A percentile compares a stretch with the other conserved stretches of the same genome.
phyloP scores from a whole-genome alignment of 92 coral and sea anemone species.

The Epizoanthus fatuus region DNA sequence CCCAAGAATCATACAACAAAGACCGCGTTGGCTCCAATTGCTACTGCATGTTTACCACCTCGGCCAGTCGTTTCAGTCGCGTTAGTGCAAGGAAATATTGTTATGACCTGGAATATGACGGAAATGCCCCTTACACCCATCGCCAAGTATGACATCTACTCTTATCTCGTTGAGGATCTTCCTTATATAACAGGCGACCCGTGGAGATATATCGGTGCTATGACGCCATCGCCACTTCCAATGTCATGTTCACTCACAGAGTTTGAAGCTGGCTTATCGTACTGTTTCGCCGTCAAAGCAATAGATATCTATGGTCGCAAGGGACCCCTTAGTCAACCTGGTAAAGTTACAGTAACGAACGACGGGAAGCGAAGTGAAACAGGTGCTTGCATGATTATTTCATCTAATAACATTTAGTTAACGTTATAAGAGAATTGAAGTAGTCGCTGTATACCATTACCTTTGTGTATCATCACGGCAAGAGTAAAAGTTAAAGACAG shows the following conservation, averaged over 20 bases:
- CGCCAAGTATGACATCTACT: conserved; percentile 6
- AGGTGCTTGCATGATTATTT: too few species aligned
- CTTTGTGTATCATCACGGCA: too few species aligned
- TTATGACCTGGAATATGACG: neutral
- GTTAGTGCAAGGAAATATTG: neutral
- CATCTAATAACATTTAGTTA: too few species aligned
- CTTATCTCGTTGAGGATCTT: conserved; percentile 14
- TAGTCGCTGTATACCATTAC: too few species aligned
- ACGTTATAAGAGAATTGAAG: too few species aligned
- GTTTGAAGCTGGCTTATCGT: conserved; percentile 16
- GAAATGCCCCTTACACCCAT: neutral
- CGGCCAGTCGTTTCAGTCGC: neutral
- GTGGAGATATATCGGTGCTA: neutral
- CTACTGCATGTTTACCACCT: neutral
- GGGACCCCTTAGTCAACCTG: conserved; percentile 7
- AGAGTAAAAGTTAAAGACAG: too few species aligned
- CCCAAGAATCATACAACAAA: too few species aligned
- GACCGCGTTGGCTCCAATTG: too few species aligned
- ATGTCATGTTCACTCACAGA: conserved; percentile 27
- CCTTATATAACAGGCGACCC: neutral
- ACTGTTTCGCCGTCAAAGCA: conserved; percentile 27
- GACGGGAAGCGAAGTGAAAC: too few species aligned
- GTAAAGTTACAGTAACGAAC: neutral
- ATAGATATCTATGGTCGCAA: conserved; percentile 22
- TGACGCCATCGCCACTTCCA: neutral